Conservation (phyloP, 2,113 vertebrate genomes). For the Papio anubis region DNA sequence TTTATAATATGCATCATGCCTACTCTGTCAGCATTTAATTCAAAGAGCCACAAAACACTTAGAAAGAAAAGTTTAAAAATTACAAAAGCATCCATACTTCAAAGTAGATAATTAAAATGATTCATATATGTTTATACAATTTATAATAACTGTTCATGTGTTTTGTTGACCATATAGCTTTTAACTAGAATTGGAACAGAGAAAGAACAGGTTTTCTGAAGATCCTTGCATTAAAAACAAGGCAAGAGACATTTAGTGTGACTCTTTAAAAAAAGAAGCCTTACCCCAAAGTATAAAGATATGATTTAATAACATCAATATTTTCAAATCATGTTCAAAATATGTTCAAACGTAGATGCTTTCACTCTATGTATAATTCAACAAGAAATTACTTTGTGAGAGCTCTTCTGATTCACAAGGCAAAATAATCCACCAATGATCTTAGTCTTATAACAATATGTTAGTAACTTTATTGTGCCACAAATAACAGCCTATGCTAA, state of each 20-base stretch:
- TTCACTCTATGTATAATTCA: conserved; percentile 1
- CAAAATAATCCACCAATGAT: not conserved
- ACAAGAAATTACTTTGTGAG: not conserved
- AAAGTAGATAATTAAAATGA: not conserved
- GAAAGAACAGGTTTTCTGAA: not conserved
- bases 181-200: not conserved
- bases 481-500: not conserved
- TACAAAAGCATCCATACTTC: not conserved
- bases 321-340: not conserved
- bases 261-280: not conserved
- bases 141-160: not conserved
- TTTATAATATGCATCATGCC: not conserved
- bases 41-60: not conserved
- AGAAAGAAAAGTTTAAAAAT: not conserved
- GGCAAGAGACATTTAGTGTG: not conserved
- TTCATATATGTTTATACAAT: not conserved
- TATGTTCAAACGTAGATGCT: not conserved
- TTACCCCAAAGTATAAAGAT: not conserved
- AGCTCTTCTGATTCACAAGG: not conserved
- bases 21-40: not conserved
- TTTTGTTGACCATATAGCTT: not conserved
- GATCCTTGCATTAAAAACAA: not conserved
- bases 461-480: not conserved
- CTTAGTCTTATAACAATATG: not conserved
- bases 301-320: not conserved